Evolutionary conservation across 2,888 invertebrate genomes (phyloP).

Genomic region (Noctua pronuba): DNA sequence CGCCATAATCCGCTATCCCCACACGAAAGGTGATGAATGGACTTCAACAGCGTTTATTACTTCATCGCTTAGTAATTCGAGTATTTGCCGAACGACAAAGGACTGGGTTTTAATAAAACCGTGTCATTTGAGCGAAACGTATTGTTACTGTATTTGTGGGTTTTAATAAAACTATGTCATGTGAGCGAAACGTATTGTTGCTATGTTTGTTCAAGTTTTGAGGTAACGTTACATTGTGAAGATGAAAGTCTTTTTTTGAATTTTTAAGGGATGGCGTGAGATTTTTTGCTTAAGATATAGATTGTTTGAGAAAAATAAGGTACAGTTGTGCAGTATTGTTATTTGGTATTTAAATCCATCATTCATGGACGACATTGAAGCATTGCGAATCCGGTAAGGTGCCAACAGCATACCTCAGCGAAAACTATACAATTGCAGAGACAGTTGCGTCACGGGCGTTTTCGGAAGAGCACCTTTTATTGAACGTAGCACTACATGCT

Average conservation of each 20-base stretch:
- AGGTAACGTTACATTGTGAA: constrained; percentile 32
- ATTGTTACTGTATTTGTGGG: constrained; percentile 59
- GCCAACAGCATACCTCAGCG: neutral
- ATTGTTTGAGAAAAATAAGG: neutral
- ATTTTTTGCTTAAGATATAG: neutral
- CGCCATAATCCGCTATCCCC: constrained; percentile 30
- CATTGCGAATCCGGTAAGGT: neutral
- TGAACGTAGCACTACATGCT: neutral
- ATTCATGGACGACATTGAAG: neutral
- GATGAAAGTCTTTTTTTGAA: neutral
- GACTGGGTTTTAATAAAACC: constrained; percentile 46
- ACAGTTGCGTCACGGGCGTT: neutral
- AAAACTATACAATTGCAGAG: neutral
- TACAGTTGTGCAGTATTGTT: neutral
- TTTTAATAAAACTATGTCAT: constrained; percentile 55
- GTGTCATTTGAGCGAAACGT: constrained; percentile 54
- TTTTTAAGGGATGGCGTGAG: neutral
- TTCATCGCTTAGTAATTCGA: constrained; percentile 79
- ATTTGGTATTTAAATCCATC: neutral
- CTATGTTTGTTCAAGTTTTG: constrained; percentile 52
- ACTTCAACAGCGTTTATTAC: constrained; percentile 73
- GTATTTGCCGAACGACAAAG: constrained; percentile 63
- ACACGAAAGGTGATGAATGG: constrained; percentile 62
- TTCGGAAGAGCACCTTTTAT: neutral
- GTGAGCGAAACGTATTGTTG: constrained; percentile 59